Conservation (phyloP, 2,113 vertebrate genomes). For the Otis tarda region DNA sequence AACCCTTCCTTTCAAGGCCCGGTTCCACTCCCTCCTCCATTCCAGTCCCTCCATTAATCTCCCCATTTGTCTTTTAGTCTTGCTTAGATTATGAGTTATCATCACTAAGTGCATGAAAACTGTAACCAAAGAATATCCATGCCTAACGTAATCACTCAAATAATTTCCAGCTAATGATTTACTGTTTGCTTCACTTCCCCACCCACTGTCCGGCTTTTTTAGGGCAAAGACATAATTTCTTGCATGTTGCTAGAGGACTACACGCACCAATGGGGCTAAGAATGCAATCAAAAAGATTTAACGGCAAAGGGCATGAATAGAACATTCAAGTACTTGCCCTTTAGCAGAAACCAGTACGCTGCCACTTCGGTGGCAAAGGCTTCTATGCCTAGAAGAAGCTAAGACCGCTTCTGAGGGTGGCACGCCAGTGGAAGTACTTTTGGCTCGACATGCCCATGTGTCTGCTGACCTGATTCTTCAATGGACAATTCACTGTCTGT, state of each 20-base stretch:
- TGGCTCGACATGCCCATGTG: not conserved
- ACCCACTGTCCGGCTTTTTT: conserved; percentile 27
- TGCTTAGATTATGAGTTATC: conserved; percentile 3
- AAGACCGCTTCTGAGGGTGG: not conserved
- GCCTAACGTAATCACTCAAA: not conserved
- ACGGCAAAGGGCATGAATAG: not conserved
- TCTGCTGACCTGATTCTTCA: conserved; percentile 7
- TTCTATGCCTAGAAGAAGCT: not conserved
- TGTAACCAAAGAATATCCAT: not conserved
- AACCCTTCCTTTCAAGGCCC: not conserved
- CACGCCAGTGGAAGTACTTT: not conserved
- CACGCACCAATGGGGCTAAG: not conserved
- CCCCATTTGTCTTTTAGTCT: not conserved
- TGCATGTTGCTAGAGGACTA: not conserved
- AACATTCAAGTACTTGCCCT: not conserved
- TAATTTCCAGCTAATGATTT: conserved; percentile 24
- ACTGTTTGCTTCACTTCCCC: conserved; percentile 22
- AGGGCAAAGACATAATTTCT: conserved; percentile 9
- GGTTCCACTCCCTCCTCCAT: not conserved
- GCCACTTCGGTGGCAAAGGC: not conserved
- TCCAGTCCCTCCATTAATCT: not conserved
- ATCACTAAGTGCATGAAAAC: not conserved
- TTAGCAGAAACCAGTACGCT: not conserved
- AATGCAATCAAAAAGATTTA: conserved; percentile 37
- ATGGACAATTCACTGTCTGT: conserved; percentile 47